A percentile compares a stretch with the other conserved stretches of the same genome.
Conservation (phyloP, 2,113 vertebrate genomes). For the Serilophus lunatus region DNA sequence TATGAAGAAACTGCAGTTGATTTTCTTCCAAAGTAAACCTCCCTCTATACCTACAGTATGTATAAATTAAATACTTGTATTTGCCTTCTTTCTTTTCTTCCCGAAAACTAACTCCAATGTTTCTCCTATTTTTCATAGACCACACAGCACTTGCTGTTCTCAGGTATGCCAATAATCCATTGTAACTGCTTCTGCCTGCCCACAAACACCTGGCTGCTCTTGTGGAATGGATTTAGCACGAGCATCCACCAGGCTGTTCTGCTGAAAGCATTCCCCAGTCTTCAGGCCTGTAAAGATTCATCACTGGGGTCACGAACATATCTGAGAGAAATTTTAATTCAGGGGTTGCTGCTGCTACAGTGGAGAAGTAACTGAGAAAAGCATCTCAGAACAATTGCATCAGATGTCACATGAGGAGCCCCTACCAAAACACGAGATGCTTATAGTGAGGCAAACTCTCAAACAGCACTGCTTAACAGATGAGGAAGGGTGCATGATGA, state of each 20-base stretch:
- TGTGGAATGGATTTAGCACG: fast-evolving
- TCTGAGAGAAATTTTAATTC: not conserved
- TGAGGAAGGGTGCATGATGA: not conserved
- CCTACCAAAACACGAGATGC: not conserved
- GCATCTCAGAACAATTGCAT: not conserved
- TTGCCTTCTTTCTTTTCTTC: not conserved
- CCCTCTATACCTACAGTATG: not conserved
- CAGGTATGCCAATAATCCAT: not conserved
- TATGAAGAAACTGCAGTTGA: not conserved
- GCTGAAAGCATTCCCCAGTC: not conserved
- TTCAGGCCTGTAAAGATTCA: not conserved
- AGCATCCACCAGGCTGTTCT: not conserved
- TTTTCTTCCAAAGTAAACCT: not conserved
- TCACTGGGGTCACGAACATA: not conserved
- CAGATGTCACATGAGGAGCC: not conserved
- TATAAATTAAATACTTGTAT: not conserved
- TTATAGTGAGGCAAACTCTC: not conserved
- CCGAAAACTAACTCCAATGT: not conserved
- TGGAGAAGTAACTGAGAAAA: not conserved
- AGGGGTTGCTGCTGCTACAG: not conserved
- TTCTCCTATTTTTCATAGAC: not conserved
- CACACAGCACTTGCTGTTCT: not conserved
- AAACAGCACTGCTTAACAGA: not conserved
- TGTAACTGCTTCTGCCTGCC: not conserved
- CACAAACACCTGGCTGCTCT: not conserved